These are phyloP conservation scores for Circaetus cinerascens DNA, from an alignment of 2,113 vertebrate species.

Conservation along the genomic window DNA sequence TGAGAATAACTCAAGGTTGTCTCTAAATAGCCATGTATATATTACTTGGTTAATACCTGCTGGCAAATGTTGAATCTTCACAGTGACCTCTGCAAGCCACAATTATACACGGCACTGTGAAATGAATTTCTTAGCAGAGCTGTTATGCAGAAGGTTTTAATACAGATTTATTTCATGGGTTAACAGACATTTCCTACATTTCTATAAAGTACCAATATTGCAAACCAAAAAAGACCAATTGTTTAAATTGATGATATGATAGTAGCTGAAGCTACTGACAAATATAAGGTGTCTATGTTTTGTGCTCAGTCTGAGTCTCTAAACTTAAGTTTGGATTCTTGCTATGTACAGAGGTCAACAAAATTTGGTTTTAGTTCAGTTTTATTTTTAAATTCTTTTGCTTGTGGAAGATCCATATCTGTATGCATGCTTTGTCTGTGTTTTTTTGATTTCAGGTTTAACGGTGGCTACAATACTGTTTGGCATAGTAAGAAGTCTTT, in stretches of 20 bases:
- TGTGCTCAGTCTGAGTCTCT: neutral
- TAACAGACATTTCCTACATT: slow-evolving; percentile 1
- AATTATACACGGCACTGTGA: neutral
- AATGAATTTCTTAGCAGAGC: slow-evolving; percentile 10
- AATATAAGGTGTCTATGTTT: neutral
- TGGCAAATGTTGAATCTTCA: neutral
- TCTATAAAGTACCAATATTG: neutral
- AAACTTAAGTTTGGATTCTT: neutral
- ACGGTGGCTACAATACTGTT: slow-evolving; percentile 81
- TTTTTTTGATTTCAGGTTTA: slow-evolving; percentile 77
- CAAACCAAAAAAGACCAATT: neutral
- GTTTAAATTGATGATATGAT: neutral
- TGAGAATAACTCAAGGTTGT: neutral
- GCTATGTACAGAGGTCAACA: neutral
- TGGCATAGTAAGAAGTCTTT: slow-evolving; percentile 79
- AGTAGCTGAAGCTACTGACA: neutral
- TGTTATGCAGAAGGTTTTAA: neutral
- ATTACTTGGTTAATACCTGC: slow-evolving; percentile 40
- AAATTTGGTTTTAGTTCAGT: neutral
- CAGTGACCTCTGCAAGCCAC: slow-evolving; percentile 18
- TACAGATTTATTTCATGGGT: neutral
- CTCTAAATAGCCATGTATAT: neutral
- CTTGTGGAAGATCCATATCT: neutral
- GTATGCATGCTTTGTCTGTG: neutral
- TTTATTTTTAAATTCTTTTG: neutral